Conservation (phyloP, 2,888 invertebrate species). For the Actias luna region DNA sequence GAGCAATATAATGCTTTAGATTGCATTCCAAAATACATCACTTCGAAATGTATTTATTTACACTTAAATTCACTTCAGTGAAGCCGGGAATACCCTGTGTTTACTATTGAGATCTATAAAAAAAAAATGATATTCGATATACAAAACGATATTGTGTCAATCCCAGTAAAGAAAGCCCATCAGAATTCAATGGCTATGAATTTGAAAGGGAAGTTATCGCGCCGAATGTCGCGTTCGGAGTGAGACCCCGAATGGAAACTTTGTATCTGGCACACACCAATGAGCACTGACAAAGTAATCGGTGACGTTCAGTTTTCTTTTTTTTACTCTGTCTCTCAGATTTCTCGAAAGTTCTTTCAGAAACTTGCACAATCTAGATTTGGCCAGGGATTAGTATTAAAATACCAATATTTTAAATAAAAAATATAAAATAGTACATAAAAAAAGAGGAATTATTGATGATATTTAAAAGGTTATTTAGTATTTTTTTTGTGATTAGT, state of each 20-base stretch:
- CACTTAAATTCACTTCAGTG: neutral
- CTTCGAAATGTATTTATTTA: neutral
- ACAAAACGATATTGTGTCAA: slow-evolving; percentile 20
- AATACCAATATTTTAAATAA: too few relatives aligned
- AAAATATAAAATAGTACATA: too few relatives aligned
- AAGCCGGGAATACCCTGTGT: neutral
- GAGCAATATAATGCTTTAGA: too few relatives aligned
- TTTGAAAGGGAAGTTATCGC: slow-evolving; percentile 13
- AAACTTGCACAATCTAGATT: neutral
- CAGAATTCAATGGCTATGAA: slow-evolving; percentile 25
- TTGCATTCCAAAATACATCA: neutral
- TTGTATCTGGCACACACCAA: slow-evolving; percentile 33
- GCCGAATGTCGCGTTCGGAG: slow-evolving; percentile 9
- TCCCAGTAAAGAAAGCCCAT: slow-evolving; percentile 33
- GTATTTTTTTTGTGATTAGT: too few relatives aligned
- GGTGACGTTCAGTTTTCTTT: slow-evolving; percentile 12
- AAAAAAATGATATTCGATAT: neutral
- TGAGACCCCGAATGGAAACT: slow-evolving; percentile 1
- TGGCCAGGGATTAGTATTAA: neutral
- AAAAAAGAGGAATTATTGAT: too few relatives aligned
- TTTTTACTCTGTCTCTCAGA: neutral
- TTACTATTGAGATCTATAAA: neutral
- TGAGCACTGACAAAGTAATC: slow-evolving; percentile 39
- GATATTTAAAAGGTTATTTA: too few relatives aligned
- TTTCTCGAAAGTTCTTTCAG: slow-evolving; percentile 3